Evolutionary conservation across 2,888 invertebrate genomes (phyloP), one percentile per base, ranked within the genome.

Genomic region (Tenthredo notha): DNA sequence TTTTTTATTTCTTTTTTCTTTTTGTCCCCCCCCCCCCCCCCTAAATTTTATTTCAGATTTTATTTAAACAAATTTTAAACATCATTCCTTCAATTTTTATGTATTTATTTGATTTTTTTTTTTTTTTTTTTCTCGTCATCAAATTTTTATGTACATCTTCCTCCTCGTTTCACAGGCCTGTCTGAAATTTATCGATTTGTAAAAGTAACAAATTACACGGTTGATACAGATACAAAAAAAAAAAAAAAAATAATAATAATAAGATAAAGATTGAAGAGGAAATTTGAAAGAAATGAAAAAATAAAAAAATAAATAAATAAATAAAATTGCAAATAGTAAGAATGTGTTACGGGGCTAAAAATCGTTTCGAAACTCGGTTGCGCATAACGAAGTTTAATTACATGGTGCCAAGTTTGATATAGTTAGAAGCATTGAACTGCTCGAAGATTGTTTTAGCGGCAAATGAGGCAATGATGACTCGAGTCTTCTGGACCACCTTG

Each of bases 381-480:
- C 33, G 70, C 67, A 70, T 82, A 87, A 87, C 86, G 84, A 91
- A 92, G 90, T 92, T 92, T 92, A 92, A 92, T 92, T 92, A 92
- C 90, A 89, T 88, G 90, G 89, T 89, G 89, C 89, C 88, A 92
- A 92, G 91, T 92, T 92, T 91, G 90, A 91, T 92, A 91, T 88
- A 92, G 90, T 92, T 90, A 90, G 90, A 90, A 88, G 89, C 89
- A 90, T 90, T 88, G 90, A 90, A 89, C 90, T 90, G 88, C 88
- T 88, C 90, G 89, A 88, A 90, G 91, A 92, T 92, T 92, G 91
- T 92, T 92, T 92, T 91, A 90, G 91, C 88, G 91, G 91, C 92
- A 92, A 93, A 92, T 93, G 92, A 93, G 92, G 88, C 91, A 91
- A 92, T 91, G 92, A 92, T 93, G 93, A 93, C 93, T 93, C 91